Percentiles rank a stretch among this genome's conserved stretches.
These are phyloP conservation scores for Halcyon badia DNA, from an alignment of 2,797 vertebrate species.

Conservation along the genomic window DNA sequence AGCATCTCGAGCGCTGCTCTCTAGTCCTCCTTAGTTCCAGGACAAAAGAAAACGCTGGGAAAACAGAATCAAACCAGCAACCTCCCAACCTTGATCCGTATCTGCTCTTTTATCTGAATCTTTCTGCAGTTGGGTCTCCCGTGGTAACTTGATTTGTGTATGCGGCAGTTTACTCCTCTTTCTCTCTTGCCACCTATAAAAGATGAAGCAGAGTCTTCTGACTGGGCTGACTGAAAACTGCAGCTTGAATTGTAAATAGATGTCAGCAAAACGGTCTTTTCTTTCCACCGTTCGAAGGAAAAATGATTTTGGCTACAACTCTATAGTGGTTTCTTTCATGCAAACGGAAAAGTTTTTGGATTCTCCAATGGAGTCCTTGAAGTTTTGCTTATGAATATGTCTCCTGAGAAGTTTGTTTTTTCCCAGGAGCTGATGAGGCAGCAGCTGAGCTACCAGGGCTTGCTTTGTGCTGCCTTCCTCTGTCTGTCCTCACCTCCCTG, in stretches of 20 bases:
- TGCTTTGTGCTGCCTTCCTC: background rate
- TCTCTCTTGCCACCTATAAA: background rate
- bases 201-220: background rate
- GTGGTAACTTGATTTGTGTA: background rate
- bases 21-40: background rate
- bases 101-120: background rate
- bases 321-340: conserved; percentile 53
- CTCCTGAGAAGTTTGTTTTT: conserved; percentile 25
- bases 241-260: background rate
- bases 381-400: conserved; percentile 58
- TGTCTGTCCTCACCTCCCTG: accelerated
- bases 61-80: background rate
- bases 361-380: conserved; percentile 47
- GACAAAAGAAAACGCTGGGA: background rate
- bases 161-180: background rate
- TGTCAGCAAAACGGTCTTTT: background rate
- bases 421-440: background rate
- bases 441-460: background rate
- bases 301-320: background rate
- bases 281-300: background rate
- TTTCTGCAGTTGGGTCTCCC: background rate
- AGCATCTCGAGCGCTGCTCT: background rate
- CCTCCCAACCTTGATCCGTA: background rate
- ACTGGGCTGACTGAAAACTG: background rate
- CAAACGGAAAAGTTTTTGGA: background rate